Evolutionary conservation across 1,140 invertebrate genomes (phyloP).

Genomic region (Lysiphlebus fabarum): DNA sequence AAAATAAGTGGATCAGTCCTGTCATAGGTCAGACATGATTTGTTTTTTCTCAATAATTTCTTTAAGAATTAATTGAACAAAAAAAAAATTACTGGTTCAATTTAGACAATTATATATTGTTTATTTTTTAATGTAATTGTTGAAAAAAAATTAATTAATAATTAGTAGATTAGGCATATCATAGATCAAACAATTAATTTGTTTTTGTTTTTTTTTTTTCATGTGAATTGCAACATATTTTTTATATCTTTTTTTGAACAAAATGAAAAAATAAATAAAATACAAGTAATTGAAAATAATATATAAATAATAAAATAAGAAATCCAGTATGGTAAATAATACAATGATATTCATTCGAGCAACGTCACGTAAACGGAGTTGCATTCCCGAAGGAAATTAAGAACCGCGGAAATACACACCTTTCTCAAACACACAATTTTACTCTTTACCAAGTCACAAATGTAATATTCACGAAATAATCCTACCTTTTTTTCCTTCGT

Average conservation of each 20-base stretch:
- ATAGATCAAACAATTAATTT: not conserved
- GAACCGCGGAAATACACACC: slow-evolving; percentile 30
- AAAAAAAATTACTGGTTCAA: too few relatives aligned
- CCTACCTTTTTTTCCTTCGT: not conserved
- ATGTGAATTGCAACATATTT: not conserved
- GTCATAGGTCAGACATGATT: too few relatives aligned
- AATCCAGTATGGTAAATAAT: slow-evolving; percentile 14
- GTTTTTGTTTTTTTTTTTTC: slow-evolving; percentile 1
- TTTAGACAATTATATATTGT: too few relatives aligned
- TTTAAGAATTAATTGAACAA: too few relatives aligned
- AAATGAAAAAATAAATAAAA: too few relatives aligned
- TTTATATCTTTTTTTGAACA: not conserved
- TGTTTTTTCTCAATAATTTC: too few relatives aligned
- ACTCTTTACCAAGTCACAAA: slow-evolving; percentile 42
- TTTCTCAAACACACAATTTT: slow-evolving; percentile 26
- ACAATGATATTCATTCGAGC: slow-evolving; percentile 30
- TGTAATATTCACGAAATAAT: slow-evolving; percentile 55
- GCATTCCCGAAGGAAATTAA: slow-evolving; percentile 56
- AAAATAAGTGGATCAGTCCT: too few relatives aligned
- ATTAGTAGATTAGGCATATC: too few relatives aligned
- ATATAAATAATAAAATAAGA: too few relatives aligned
- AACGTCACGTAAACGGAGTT: slow-evolving; percentile 35
- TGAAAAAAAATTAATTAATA: too few relatives aligned
- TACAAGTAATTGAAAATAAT: not conserved
- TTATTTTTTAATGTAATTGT: too few relatives aligned